Evolutionary conservation across 1,140 invertebrate genomes (phyloP).

Genomic region (Aethina tumida): DNA sequence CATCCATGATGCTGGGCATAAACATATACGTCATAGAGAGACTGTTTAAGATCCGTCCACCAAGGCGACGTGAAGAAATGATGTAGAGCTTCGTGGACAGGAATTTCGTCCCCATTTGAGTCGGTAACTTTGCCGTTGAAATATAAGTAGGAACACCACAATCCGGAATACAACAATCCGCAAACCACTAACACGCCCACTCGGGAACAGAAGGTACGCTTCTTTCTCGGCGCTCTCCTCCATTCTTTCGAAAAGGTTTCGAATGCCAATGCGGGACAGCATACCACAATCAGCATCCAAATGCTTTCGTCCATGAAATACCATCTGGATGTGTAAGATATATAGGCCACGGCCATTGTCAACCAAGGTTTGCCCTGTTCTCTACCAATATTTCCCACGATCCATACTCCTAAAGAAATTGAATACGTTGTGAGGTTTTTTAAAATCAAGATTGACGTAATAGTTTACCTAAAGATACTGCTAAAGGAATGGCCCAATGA

Average conservation of each 20-base stretch:
- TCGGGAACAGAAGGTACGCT: constrained; percentile 36
- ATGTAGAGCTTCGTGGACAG: constrained; percentile 73
- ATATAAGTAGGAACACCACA: constrained; percentile 74
- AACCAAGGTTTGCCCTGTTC: constrained; percentile 46
- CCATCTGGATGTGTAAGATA: constrained; percentile 49
- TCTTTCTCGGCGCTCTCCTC: constrained; percentile 51
- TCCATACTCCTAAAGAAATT: constrained; percentile 64
- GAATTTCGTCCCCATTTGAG: constrained; percentile 78
- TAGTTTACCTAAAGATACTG: constrained; percentile 67
- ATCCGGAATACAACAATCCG: constrained; percentile 54
- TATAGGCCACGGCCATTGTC: constrained; percentile 58
- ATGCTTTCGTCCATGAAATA: constrained; percentile 58
- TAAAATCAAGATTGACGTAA: too few relatives aligned
- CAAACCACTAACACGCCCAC: constrained; percentile 46
- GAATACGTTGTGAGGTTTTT: neutral
- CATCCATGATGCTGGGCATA: constrained; percentile 29
- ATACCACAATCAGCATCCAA: constrained; percentile 54
- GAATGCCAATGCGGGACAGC: constrained; percentile 54
- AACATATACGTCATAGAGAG: constrained; percentile 52
- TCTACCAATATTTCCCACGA: constrained; percentile 81
- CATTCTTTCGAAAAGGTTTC: constrained; percentile 68
- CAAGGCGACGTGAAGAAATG: constrained; percentile 85
- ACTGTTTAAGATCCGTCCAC: constrained; percentile 64
- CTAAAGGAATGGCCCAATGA: constrained; percentile 60
- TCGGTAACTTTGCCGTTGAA: constrained; percentile 84